These are phyloP conservation scores for Myxocyprinus asiaticus DNA, from an alignment of 2,113 vertebrate species.

Conservation along the genomic window DNA sequence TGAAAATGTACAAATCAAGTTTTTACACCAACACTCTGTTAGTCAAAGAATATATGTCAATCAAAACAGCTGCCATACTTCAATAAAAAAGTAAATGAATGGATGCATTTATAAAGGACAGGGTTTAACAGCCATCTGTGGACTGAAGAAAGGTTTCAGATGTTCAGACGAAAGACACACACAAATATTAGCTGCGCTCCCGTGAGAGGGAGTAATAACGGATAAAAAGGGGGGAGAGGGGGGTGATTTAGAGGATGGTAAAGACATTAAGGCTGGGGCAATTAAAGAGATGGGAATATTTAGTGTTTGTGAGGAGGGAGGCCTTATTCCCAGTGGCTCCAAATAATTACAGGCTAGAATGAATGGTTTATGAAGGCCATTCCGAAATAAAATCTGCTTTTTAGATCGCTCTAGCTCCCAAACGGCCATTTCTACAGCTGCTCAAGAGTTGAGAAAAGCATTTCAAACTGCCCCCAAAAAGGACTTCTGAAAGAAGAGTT, in stretches of 20 bases:
- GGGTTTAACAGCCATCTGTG: background rate
- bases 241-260: constrained; percentile 33
- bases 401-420: constrained; percentile 49
- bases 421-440: constrained; percentile 29
- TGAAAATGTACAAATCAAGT: too few relatives aligned
- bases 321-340: constrained; percentile 61
- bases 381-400: constrained; percentile 60
- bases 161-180: constrained; percentile 26
- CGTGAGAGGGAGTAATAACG: constrained; percentile 43
- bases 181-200: constrained; percentile 49
- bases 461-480: constrained; percentile 57
- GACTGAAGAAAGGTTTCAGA: background rate
- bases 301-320: constrained; percentile 51
- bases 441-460: constrained; percentile 29
- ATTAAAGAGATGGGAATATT: constrained; percentile 51
- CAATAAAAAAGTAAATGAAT: too few relatives aligned
- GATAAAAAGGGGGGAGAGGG: constrained; percentile 47
- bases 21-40: too few relatives aligned
- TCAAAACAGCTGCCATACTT: too few relatives aligned
- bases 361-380: constrained; percentile 61
- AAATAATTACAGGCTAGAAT: constrained; percentile 69
- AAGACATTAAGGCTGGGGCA: constrained; percentile 41
- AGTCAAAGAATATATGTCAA: too few relatives aligned
- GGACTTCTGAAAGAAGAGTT: constrained; percentile 57
- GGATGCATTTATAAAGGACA: too few relatives aligned